Conservation (phyloP, 2,797 vertebrate species). For the Columba guinea region DNA sequence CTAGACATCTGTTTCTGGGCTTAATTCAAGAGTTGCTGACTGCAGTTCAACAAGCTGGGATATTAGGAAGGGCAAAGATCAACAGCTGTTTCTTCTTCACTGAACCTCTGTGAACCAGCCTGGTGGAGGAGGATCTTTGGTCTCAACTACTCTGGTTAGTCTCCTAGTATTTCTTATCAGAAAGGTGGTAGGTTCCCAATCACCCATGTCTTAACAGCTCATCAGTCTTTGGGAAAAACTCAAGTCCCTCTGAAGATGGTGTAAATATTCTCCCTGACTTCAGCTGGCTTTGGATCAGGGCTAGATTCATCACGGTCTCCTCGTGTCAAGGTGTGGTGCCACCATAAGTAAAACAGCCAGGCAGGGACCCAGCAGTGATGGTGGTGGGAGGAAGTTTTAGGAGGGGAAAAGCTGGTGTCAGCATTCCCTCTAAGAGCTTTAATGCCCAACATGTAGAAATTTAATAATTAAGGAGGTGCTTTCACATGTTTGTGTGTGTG, state of each 20-base stretch:
- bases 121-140: not conserved
- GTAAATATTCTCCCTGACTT: not conserved
- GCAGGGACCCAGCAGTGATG: not conserved
- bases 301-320: fast-evolving
- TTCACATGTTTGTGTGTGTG: not conserved
- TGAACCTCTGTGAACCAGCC: not conserved
- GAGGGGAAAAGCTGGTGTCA: not conserved
- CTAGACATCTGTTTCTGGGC: not conserved
- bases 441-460: not conserved
- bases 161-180: not conserved
- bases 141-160: not conserved
- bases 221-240: not conserved
- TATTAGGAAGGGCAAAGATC: not conserved
- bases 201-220: not conserved
- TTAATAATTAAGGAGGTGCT: constrained; percentile 67
- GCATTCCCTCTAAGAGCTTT: not conserved
- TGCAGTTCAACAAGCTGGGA: not conserved
- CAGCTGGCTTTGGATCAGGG: not conserved
- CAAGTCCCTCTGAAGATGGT: not conserved
- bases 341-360: not conserved
- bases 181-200: not conserved
- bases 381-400: not conserved
- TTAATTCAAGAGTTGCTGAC: not conserved
- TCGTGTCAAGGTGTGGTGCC: not conserved
- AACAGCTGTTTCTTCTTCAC: not conserved